These are phyloP conservation scores for Boloria euphrosyne DNA, from an alignment of 2,888 invertebrate genomes.

Conservation along the genomic window DNA sequence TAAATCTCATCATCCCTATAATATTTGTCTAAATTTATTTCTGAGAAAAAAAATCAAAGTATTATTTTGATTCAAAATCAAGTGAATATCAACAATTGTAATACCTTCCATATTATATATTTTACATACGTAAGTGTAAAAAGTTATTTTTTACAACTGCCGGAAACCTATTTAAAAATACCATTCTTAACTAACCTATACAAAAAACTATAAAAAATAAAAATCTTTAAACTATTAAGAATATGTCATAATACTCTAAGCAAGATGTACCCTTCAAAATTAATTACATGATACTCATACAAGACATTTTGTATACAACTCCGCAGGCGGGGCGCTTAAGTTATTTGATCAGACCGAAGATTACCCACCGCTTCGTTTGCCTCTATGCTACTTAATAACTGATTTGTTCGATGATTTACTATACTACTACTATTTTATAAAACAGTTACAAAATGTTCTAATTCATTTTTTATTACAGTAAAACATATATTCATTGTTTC, in stretches of 20 bases:
- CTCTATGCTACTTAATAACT: slow-evolving; percentile 61
- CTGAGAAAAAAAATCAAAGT: too few relatives aligned
- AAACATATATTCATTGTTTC: too few relatives aligned
- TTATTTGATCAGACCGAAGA: slow-evolving; percentile 69
- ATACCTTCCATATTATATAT: too few relatives aligned
- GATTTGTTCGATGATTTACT: slow-evolving; percentile 70
- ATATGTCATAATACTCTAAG: background rate
- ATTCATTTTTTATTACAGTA: background rate
- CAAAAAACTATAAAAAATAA: too few relatives aligned
- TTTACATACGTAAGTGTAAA: too few relatives aligned
- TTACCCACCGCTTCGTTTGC: slow-evolving; percentile 50
- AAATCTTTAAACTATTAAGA: background rate
- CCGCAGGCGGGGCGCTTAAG: slow-evolving; percentile 55
- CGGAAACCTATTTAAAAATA: too few relatives aligned
- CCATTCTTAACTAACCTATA: too few relatives aligned
- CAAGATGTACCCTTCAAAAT: slow-evolving; percentile 12
- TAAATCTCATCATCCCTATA: too few relatives aligned
- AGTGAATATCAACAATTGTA: too few relatives aligned
- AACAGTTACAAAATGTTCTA: slow-evolving; percentile 22
- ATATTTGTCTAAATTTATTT: too few relatives aligned
- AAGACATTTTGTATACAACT: slow-evolving; percentile 48
- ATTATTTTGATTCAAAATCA: too few relatives aligned
- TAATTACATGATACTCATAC: slow-evolving; percentile 9
- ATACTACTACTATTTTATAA: slow-evolving; percentile 51
- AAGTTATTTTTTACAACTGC: too few relatives aligned